Conservation (phyloP, 1,140 invertebrate species). For the Bathynomus jamesi region DNA sequence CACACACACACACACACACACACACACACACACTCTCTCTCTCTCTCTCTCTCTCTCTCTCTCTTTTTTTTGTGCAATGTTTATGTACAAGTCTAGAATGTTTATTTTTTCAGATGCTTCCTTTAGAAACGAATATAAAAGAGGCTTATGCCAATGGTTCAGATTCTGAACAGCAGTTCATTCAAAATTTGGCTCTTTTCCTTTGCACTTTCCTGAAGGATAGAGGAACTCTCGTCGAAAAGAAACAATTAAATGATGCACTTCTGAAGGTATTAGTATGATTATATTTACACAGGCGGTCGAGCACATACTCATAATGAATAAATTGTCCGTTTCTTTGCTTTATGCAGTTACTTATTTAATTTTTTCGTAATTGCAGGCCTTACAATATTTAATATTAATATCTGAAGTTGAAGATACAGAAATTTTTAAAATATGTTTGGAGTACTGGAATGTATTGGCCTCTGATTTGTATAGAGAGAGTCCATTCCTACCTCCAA, state of each 20-base stretch:
- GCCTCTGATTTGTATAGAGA: constrained; percentile 79
- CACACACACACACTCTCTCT: not conserved
- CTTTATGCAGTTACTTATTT: no score
- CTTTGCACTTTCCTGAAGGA: constrained; percentile 95
- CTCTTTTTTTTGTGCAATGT: no score
- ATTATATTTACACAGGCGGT: constrained; percentile 4
- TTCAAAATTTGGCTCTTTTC: constrained; percentile 96
- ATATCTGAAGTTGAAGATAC: constrained; percentile 99
- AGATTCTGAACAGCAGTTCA: constrained; percentile 98
- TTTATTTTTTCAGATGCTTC: constrained; percentile 65
- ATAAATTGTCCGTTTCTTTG: no score
- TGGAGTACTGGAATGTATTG: constrained; percentile 97
- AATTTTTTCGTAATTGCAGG: constrained; percentile 52
- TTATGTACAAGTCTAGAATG: not conserved
- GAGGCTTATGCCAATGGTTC: constrained; percentile 84
- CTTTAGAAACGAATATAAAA: constrained; percentile 80
- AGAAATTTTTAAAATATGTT: constrained; percentile 99
- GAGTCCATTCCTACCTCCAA: constrained; percentile 40
- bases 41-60: not conserved
- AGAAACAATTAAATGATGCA: constrained; percentile 60
- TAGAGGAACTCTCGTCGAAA: constrained; percentile 80
- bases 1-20: no score
- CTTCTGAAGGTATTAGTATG: constrained; percentile 54
- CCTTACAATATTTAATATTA: constrained; percentile 85
- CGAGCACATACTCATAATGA: no score